Base-by-base conservation (phyloP, 1,140 invertebrate species). In the Matsumurasca onukii region DNA sequence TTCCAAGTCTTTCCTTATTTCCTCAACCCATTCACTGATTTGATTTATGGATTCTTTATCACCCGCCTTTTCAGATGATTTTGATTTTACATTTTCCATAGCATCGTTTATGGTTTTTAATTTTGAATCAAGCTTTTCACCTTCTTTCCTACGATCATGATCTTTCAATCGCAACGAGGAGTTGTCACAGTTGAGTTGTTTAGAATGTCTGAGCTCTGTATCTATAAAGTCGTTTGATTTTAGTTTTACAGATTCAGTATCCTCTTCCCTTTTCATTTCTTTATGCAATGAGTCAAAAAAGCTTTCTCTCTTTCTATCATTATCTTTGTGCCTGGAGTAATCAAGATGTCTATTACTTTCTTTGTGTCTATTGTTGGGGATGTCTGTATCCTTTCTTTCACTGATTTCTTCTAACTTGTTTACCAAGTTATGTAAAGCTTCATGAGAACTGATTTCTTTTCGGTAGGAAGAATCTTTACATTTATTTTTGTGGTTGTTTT, bases 81-180 rank as follows among this genome's bases (percentile, higher is more conserved):
- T 72, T 22, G 65, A 34, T 66, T 72, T 74, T 15, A 9, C 45
- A 63, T 27, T 31, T 27, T 73, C 72, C 64, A 66, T 66, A n/a
- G 55, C 22, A 66, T 70, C 69, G 13, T 55, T 62, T 45, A 25
- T 48, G 15, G 72, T 73, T 73, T 73, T 73, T 15, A 22, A 66
- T 48, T 66, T 69, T 27, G 70, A 76, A 65, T 77, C 76, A 0
- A 73, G 27, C 39, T 76, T 76, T 24, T 76, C 74, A 1, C 48
- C 31, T 22, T 74, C 71, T 67, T 25, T 76, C 74, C 12, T 76
- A 73, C 13, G 74, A 70, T n/a, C 77, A 77, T 22, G 71, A 72
- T 66, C 75, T 75, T 31, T 77, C 72, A 61, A 69, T 72, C 31
- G 45, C 57, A 67, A 57, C 13, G 59, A 62, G 61, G 25, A 29